These are phyloP conservation scores for Amphipoea oculea DNA, from an alignment of 2,888 invertebrate species.

Conservation along the genomic window DNA sequence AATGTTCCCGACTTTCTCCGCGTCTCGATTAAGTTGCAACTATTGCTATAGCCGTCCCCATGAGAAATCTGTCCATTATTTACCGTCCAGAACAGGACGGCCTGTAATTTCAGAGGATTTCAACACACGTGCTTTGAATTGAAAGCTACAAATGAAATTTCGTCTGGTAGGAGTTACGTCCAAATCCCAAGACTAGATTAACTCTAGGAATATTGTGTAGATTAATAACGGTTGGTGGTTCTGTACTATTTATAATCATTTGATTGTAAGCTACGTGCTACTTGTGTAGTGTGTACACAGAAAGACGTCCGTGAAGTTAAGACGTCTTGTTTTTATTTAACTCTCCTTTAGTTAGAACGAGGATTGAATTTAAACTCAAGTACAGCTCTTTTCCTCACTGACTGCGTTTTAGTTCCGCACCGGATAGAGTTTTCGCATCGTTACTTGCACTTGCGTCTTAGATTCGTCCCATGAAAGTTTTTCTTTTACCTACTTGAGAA, in stretches of 20 bases:
- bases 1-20: slow-evolving; percentile 70
- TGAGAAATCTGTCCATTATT: slow-evolving; percentile 72
- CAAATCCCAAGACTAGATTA: slow-evolving; percentile 38
- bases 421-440: slow-evolving; percentile 54
- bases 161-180: slow-evolving; percentile 41
- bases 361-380: slow-evolving; percentile 68
- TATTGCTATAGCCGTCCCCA: slow-evolving; percentile 64
- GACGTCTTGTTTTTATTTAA: slow-evolving; percentile 44
- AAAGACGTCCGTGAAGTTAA: slow-evolving; percentile 23
- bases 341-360: slow-evolving; percentile 40
- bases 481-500: slow-evolving; percentile 23
- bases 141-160: slow-evolving; percentile 60
- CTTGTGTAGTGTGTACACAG: neutral
- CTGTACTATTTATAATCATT: slow-evolving; percentile 15
- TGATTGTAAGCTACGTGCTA: neutral
- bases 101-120: slow-evolving; percentile 73
- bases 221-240: slow-evolving; percentile 28
- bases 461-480: slow-evolving; percentile 23
- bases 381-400: slow-evolving; percentile 58
- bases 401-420: slow-evolving; percentile 42
- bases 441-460: slow-evolving; percentile 57
- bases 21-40: slow-evolving; percentile 71
- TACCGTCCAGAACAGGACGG: slow-evolving; percentile 63
- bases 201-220: slow-evolving; percentile 29
- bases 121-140: slow-evolving; percentile 69